Percentiles rank a stretch among this genome's conserved stretches.
Evolutionary conservation across 2,888 invertebrate genomes (phyloP).

Genomic region (Ectemnius continuus): DNA sequence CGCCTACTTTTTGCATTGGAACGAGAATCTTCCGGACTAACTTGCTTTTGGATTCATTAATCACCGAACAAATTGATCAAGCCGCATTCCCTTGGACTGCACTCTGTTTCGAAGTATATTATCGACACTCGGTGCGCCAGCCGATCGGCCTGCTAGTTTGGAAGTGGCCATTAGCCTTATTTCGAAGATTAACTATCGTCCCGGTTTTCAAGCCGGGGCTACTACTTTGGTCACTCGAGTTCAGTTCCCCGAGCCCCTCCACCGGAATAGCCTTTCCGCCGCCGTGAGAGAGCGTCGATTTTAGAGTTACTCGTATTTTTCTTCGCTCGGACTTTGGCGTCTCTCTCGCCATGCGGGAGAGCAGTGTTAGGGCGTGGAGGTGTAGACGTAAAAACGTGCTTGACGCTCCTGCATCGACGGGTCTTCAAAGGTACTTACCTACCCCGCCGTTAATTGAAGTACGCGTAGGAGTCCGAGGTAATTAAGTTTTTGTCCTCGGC

Average conservation of each 20-base stretch:
- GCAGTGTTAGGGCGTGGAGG: background rate
- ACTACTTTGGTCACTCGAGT: conserved; percentile 39
- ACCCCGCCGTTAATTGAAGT: too few relatives aligned
- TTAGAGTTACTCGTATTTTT: conserved; percentile 12
- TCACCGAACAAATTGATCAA: conserved; percentile 40
- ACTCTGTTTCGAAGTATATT: conserved; percentile 45
- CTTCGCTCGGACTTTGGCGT: background rate
- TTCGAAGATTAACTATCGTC: conserved; percentile 59
- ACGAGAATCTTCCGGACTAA: background rate
- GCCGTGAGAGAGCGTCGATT: conserved; percentile 35
- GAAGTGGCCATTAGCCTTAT: conserved; percentile 61
- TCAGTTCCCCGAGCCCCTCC: conserved; percentile 36
- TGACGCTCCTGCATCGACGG: background rate
- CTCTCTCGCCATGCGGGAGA: background rate
- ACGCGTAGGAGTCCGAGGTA: too few relatives aligned
- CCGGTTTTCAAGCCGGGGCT: conserved; percentile 28
- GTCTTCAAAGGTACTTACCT: too few relatives aligned
- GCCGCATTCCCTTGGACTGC: conserved; percentile 39
- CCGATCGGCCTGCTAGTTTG: conserved; percentile 53
- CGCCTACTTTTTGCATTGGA: background rate
- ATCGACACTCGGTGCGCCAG: conserved; percentile 57
- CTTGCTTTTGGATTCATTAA: conserved; percentile 40
- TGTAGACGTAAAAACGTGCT: background rate
- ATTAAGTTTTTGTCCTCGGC: too few relatives aligned
- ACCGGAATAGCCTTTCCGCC: conserved; percentile 25